Percentiles rank a stretch among this genome's conserved stretches.
Evolutionary conservation across 2,888 invertebrate genomes (phyloP).

Genomic region (Campoplex capitator): DNA sequence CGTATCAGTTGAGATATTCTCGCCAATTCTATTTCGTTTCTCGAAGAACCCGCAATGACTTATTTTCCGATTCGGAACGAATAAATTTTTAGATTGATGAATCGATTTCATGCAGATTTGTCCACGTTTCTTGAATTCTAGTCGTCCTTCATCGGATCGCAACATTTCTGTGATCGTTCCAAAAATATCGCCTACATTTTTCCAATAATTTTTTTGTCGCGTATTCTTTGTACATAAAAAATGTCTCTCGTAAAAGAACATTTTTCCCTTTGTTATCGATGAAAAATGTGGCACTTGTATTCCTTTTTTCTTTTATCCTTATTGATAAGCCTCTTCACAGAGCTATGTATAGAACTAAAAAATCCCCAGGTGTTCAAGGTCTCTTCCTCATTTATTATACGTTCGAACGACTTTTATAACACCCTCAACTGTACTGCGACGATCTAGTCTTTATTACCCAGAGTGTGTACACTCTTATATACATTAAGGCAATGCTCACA

Average conservation of each 20-base stretch:
- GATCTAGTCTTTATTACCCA: slow-evolving; percentile 34
- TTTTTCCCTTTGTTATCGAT: not conserved
- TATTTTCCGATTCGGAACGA: too few species aligned
- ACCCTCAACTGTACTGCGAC: slow-evolving; percentile 10
- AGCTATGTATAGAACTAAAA: slow-evolving; percentile 28
- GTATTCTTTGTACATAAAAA: not conserved
- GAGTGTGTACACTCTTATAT: not conserved
- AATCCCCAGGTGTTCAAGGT: slow-evolving; percentile 48
- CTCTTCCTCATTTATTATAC: slow-evolving; percentile 43
- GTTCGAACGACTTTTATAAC: slow-evolving; percentile 44
- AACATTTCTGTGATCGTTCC: not conserved
- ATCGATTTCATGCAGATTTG: not conserved
- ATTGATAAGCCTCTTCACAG: slow-evolving; percentile 36
- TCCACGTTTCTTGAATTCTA: not conserved
- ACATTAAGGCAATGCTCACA: not conserved
- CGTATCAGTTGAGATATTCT: too few species aligned
- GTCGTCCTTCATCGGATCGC: not conserved
- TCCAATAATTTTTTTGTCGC: not conserved
- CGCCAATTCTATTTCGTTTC: too few species aligned
- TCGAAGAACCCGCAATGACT: too few species aligned
- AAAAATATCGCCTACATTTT: not conserved
- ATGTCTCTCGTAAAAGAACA: not conserved
- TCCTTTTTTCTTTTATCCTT: slow-evolving; percentile 15
- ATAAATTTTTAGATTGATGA: not conserved
- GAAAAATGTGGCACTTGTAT: slow-evolving; percentile 29